Evolutionary conservation across 2,797 vertebrate genomes (phyloP).

Genomic region (Aphelocoma californica): DNA sequence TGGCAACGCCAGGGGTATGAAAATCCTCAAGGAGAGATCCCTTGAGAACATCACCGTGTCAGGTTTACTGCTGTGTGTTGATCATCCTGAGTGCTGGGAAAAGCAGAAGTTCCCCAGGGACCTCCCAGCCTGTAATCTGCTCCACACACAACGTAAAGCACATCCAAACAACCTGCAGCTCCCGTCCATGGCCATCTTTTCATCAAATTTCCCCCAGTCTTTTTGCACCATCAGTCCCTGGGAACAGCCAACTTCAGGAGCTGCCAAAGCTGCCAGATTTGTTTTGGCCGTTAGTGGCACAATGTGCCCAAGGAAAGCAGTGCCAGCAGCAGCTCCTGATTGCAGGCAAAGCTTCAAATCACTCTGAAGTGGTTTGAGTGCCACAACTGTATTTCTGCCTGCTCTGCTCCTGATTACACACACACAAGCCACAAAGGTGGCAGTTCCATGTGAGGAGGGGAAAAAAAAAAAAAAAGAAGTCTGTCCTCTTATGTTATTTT

Average conservation of each 20-base stretch:
- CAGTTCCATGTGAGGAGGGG: not conserved
- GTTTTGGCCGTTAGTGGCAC: not conserved
- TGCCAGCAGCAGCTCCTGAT: not conserved
- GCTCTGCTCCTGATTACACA: not conserved
- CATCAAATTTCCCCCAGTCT: not conserved
- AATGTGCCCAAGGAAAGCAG: not conserved
- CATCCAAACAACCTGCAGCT: not conserved
- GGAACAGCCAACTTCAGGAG: not conserved
- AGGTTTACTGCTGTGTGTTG: not conserved
- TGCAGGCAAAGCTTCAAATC: not conserved
- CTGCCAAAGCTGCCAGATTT: not conserved
- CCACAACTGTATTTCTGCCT: not conserved
- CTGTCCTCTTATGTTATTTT: not conserved
- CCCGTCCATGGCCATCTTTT: not conserved
- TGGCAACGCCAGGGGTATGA: not conserved
- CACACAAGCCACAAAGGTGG: not conserved
- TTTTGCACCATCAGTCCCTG: not conserved
- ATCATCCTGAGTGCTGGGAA: not conserved
- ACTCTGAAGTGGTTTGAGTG: not conserved
- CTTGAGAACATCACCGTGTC: not conserved
- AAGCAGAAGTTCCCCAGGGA: not conserved
- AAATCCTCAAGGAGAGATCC: not conserved
- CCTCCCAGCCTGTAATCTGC: not conserved
- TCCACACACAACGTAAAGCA: not conserved
- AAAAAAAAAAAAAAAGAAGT: not conserved